Evolutionary conservation across 2,113 vertebrate species (phyloP), one percentile per base, ranked within the genome.

Genomic region (Corythornis cristatus): DNA sequence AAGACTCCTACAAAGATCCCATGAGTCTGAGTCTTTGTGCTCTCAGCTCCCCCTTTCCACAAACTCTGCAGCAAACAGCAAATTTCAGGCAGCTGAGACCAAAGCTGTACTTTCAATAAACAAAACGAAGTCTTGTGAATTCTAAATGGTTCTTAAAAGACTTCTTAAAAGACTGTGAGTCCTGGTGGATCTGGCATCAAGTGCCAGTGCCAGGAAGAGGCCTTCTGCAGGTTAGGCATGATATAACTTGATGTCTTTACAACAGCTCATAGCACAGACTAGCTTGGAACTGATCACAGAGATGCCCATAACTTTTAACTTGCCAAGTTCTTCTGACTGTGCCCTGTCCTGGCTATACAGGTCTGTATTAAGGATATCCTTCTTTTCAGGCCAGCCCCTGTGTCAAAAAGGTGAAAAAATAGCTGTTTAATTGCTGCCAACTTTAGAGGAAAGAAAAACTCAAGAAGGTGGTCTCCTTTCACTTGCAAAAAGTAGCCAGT

Each of bases 91-190:
- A 95, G 91, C 82, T 79, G 89, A 95, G 92, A 66, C 61, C 3
- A 2, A 91, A 73, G 83, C 82, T 67, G 80, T 56, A 78, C 72
- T 93, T 87, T 92, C 76, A 92, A 71, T 51, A 93, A 91, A 93
- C 66, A 84, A 88, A 86, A 88, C 35, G 11, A 81, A 73, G 57
- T 54, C 82, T 78, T 95, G 64, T 90, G 90, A 90, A 93, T 93
- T 89, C 78, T 82, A 86, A 88, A 56, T 65, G 94, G 86, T 66
- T 90, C 68, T 94, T 68, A 96, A 96, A 94, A 91, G 65, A 50
- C 67, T 66, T 90, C 68, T 94, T 68, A 96, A 96, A 94, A 91
- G 65, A 50, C 67, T 78, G 25, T 20, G 57, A 73, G 93, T 96
- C 73, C 86, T 92, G 62, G 84, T 84, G 51, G 75, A 86, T 83